Evolutionary conservation across 1,140 invertebrate species (phyloP), one percentile per base, ranked within the genome.

Genomic region (Drosophila sturtevanti): DNA sequence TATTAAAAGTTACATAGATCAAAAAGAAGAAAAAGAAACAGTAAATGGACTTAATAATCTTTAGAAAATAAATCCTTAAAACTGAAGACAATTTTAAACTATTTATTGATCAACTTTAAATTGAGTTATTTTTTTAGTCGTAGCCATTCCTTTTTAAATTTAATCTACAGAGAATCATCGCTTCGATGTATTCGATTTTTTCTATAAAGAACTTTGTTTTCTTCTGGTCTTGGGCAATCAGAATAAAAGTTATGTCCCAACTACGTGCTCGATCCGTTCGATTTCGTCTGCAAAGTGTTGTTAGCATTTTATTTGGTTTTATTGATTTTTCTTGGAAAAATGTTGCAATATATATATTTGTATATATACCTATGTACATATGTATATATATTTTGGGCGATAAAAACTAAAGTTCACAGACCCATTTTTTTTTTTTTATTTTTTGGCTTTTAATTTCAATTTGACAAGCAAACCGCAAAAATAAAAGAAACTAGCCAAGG

Each of bases 371-470:
- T 44, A 18, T 44, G 16, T 44, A 16, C 2, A 24, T 24, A 24
- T 31, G 2, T 48, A 48, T 21, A 48, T 48, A 21, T 10, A 48
- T 14, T 41, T 55, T 48, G 34, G 12, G 38, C 63, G 55, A 63
- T 66, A 69, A 61, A 74, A 76, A 67, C 64, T 63, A 41, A 76
- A 67, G 58, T 77, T 58, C 66, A 77, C 10, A 66, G 67, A 72
- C 70, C 67, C 85, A 77, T 77, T 76, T 48, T 48, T 9, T 48
- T 21, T 75, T 87, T 78, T n/a, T n/a, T n/a, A n/a, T n/a, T 41
- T 6, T 75, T 87, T 78, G 82, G 78, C 81, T 87, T 87, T 89
- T 87, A 89, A 87, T 87, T 87, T 87, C 79, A 82, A 87, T 87
- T 89, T 89, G 84, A 87, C 82, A 87, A 87, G 82, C 82, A 81